phyloP scores from a whole-genome alignment of 2,113 vertebrate genomes.

The Phrynosoma blainvillii region DNA sequence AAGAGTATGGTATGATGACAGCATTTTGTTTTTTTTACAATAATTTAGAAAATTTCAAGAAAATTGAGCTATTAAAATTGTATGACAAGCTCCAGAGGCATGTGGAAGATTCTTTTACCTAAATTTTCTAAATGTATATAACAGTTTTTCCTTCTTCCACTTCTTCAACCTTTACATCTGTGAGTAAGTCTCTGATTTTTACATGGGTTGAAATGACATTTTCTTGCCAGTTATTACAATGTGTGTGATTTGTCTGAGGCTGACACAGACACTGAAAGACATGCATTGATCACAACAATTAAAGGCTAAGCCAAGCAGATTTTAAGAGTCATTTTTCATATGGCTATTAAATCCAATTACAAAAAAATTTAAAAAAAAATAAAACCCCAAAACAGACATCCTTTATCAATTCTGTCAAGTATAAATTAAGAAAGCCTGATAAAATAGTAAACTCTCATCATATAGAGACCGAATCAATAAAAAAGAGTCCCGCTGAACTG shows the following conservation, averaged over 20 bases:
- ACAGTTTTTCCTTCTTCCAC: slow-evolving; percentile 59
- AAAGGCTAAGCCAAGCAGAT: slow-evolving; percentile 75
- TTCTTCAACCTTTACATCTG: slow-evolving; percentile 52
- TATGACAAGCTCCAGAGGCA: slow-evolving; percentile 61
- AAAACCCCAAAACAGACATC: slow-evolving; percentile 67
- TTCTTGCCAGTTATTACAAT: slow-evolving; percentile 57
- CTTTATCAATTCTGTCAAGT: slow-evolving; percentile 82
- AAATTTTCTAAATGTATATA: slow-evolving; percentile 66
- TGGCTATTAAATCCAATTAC: slow-evolving; percentile 85
- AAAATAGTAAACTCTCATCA: slow-evolving; percentile 82
- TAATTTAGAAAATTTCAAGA: slow-evolving; percentile 81
- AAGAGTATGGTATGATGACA: slow-evolving; percentile 67
- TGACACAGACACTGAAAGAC: slow-evolving; percentile 73
- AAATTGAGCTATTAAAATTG: slow-evolving; percentile 75
- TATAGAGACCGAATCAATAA: slow-evolving; percentile 78
- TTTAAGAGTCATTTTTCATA: slow-evolving; percentile 77
- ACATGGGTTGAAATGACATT: slow-evolving; percentile 44
- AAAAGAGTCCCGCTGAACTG: slow-evolving; percentile 79
- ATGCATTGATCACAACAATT: slow-evolving; percentile 66
- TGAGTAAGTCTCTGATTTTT: slow-evolving; percentile 53
- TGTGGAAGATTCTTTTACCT: slow-evolving; percentile 65
- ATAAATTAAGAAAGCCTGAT: slow-evolving; percentile 85
- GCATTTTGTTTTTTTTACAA: slow-evolving; percentile 68
- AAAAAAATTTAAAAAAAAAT: slow-evolving; percentile 79
- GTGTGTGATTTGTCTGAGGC: slow-evolving; percentile 60